A percentile compares a stretch with the other conserved stretches of the same genome.
Evolutionary conservation across 2,888 invertebrate species (phyloP).

Genomic region (Lasioglossum zephyrum): DNA sequence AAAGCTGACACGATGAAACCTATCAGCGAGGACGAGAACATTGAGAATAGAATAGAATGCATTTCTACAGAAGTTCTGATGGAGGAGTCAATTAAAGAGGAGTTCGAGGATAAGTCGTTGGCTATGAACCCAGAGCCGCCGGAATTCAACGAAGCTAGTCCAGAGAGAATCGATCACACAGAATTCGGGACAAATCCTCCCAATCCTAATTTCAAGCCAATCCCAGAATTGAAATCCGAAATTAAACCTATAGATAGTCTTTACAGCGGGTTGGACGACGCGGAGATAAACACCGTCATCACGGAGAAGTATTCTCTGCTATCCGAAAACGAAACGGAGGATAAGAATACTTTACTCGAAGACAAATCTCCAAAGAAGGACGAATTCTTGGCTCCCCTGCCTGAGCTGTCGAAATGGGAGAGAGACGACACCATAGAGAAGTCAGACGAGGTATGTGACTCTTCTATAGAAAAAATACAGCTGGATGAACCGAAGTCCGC

Average conservation of each 20-base stretch:
- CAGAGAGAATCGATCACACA: constrained; percentile 62
- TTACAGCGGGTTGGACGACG: constrained; percentile 82
- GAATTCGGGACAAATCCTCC: constrained; percentile 81
- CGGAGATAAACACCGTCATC: constrained; percentile 77
- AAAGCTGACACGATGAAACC: constrained; percentile 69
- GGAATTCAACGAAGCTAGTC: constrained; percentile 69
- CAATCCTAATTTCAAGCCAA: constrained; percentile 82
- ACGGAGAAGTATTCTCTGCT: constrained; percentile 77
- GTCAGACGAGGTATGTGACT: constrained; percentile 84
- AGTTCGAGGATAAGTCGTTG: constrained; percentile 80
- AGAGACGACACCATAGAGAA: constrained; percentile 86
- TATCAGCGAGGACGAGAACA: constrained; percentile 51
- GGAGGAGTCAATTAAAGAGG: constrained; percentile 66
- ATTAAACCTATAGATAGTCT: constrained; percentile 80
- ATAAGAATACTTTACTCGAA: constrained; percentile 67
- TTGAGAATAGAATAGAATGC: constrained; percentile 64
- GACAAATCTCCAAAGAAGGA: constrained; percentile 82
- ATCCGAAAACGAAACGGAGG: constrained; percentile 70
- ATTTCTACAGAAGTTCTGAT: constrained; percentile 51
- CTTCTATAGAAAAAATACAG: constrained; percentile 80
- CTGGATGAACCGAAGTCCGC: constrained; percentile 76
- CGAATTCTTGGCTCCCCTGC: constrained; percentile 90
- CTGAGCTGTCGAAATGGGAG: constrained; percentile 96
- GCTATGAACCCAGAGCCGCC: constrained; percentile 82
- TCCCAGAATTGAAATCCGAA: constrained; percentile 77